phyloP scores from a whole-genome alignment of 2,888 invertebrate species.

The Nomada lathburiana region DNA sequence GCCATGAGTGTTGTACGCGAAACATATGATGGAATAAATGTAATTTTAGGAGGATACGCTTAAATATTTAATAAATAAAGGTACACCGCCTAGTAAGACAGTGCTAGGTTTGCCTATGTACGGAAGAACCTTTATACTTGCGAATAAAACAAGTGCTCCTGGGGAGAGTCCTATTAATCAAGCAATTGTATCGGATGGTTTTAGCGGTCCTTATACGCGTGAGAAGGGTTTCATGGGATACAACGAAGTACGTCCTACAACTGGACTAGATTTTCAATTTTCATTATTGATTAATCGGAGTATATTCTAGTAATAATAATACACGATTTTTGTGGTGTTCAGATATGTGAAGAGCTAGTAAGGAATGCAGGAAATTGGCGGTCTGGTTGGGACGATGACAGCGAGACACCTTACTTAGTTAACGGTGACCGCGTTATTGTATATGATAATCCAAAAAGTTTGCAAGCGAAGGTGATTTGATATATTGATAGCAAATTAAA shows the following conservation, averaged over 20 bases:
- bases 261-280: background rate
- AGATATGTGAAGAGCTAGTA: constrained; percentile 77
- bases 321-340: background rate
- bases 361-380: constrained; percentile 85
- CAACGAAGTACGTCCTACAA: constrained; percentile 89
- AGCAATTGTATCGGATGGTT: constrained; percentile 87
- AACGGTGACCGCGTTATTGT: constrained; percentile 89
- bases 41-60: constrained; percentile 89
- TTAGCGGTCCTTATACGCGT: constrained; percentile 91
- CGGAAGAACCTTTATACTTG: constrained; percentile 91
- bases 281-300: background rate
- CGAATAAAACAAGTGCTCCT: constrained; percentile 62
- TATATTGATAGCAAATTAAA: background rate
- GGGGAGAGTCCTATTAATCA: constrained; percentile 85
- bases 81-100: constrained; percentile 91
- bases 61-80: constrained; percentile 90
- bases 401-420: constrained; percentile 87
- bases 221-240: constrained; percentile 95
- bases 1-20: background rate
- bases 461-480: constrained; percentile 88
- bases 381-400: constrained; percentile 89
- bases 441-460: constrained; percentile 91
- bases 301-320: background rate
- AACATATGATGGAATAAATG: background rate
- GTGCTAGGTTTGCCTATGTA: constrained; percentile 94